Evolutionary conservation across 2,888 invertebrate species (phyloP), one percentile per base, ranked within the genome.

Genomic region (Oscheius sp.): DNA sequence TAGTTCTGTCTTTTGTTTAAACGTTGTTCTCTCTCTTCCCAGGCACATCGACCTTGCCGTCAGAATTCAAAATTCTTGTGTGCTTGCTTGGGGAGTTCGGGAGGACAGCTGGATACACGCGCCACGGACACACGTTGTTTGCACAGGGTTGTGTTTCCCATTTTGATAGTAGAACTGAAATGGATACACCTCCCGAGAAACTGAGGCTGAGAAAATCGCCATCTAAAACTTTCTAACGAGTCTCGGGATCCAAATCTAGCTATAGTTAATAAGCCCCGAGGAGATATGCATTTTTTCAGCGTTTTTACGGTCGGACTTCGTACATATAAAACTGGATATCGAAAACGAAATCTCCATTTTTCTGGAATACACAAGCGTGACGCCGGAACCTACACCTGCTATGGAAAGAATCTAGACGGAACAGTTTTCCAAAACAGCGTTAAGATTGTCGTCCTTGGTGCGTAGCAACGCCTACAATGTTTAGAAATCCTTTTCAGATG

Each of bases 291-390:
- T 17, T 20, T 8, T 67, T 76, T 64, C 72, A 81, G 81, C 66
- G 72, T 79, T 15, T 81, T 81, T 71, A 70, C 81, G 2, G 65
- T 81, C 31, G 73, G 68, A 12, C 55, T 80, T 34, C 69, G 65
- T 46, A 76, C 78, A 31, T 64, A 69, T 25, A 57, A 61, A 20
- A 78, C 76, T 23, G 61, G 69, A n/a, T 69, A 74, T 64, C 69
- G 65, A 58, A 81, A 81, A 72, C 74, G 70, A 39, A 75, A 75
- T n/a, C 71, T 81, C 1, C 79, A 80, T 45, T 81, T 81, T 68
- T 55, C 74, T 1, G 67, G 74, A 15, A 71, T 80, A 25, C 76
- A 79, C 46, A 33, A 66, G 53, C 68, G 78, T 48, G 81, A 81
- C 66, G 65, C 67, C 12, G 79, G 79, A 45, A 52, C 65, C 27